These are phyloP conservation scores for Penaeus chinensis DNA, from an alignment of 1,140 invertebrate species.

Conservation along the genomic window DNA sequence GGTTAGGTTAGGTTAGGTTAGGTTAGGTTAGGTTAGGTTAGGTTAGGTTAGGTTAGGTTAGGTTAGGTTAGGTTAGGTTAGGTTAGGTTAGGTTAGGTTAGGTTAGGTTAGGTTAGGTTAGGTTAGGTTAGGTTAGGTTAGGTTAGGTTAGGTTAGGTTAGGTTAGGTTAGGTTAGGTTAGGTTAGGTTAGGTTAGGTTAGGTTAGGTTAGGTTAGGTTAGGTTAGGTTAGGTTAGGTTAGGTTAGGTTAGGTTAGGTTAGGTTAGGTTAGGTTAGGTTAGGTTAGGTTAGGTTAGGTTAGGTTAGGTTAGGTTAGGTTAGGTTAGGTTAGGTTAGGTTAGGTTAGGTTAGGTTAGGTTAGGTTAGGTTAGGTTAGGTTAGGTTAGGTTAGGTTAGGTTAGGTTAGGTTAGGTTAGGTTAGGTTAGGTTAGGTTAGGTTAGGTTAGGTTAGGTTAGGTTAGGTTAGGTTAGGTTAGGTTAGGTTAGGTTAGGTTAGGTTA, in stretches of 20 bases:
- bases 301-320: conserved; percentile 5
- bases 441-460: conserved; percentile 9
- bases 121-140: conserved; percentile 5
- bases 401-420: conserved; percentile 5
- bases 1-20: neutral
- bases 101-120: conserved; percentile 3
- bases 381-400: conserved; percentile 1
- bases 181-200: conserved; percentile 1
- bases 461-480: conserved; percentile 6
- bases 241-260: conserved; percentile 5
- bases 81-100: conserved; percentile 17
- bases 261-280: conserved; percentile 9
- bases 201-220: conserved; percentile 30
- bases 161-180: conserved; percentile 1
- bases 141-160: conserved; percentile 5
- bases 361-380: conserved; percentile 9
- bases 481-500: conserved; percentile 5
- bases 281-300: conserved; percentile 10
- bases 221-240: conserved; percentile 9
- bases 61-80: conserved; percentile 9
- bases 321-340: conserved; percentile 1
- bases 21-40: conserved; percentile 9
- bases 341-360: conserved; percentile 9
- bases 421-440: conserved; percentile 36
- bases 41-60: conserved; percentile 1